A percentile compares a stretch with the other conserved stretches of the same genome.
These are phyloP conservation scores for Centropyge bicolor DNA, from an alignment of 2,797 vertebrate species.

Conservation along the genomic window DNA sequence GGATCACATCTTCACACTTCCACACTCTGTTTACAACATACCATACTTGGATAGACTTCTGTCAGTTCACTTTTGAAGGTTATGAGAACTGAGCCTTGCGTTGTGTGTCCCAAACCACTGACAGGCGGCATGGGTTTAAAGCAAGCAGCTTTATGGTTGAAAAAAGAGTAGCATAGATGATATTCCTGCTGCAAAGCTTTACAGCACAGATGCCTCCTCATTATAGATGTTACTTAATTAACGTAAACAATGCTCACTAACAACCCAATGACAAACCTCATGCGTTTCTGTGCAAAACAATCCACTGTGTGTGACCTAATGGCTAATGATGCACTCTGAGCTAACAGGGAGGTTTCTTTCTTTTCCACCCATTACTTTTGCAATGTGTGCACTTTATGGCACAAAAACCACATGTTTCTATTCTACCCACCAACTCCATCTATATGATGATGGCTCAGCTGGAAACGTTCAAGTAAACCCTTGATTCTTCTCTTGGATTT, in stretches of 20 bases:
- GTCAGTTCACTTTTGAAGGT: not conserved
- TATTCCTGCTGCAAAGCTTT: not conserved
- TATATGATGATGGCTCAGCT: not conserved
- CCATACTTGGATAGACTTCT: too few relatives aligned
- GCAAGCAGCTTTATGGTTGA: not conserved
- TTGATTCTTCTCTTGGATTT: not conserved
- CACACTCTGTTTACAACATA: not conserved
- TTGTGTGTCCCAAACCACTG: not conserved
- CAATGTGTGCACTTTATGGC: conserved; percentile 6
- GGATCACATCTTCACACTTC: not conserved
- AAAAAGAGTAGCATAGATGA: not conserved
- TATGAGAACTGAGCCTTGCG: not conserved
- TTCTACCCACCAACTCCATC: not conserved
- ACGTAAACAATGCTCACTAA: not conserved
- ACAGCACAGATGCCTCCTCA: not conserved
- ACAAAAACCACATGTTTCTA: conserved; percentile 19
- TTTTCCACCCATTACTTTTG: conserved; percentile 13
- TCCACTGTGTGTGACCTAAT: not conserved
- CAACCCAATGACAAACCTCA: not conserved
- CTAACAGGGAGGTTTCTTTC: not conserved
- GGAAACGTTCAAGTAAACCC: not conserved
- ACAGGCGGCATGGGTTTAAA: not conserved
- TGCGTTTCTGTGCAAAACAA: not conserved
- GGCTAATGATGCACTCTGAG: conserved; percentile 1
- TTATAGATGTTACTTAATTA: not conserved